Evolutionary conservation across 2,888 invertebrate species (phyloP).

Genomic region (Carterocephalus palaemon): DNA sequence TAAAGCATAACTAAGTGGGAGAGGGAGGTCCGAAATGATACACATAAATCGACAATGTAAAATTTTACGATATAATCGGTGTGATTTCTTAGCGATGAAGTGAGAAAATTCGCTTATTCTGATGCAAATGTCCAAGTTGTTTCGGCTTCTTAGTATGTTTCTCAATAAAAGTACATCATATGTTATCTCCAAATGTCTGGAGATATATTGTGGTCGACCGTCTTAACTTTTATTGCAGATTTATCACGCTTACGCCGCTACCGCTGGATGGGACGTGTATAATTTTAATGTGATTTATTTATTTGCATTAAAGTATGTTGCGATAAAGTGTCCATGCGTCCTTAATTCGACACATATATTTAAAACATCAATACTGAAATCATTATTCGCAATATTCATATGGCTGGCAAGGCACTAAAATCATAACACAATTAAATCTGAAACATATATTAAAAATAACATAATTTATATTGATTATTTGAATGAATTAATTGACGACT

Average conservation of each 20-base stretch:
- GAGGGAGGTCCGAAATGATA: constrained; percentile 46
- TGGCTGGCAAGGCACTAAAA: no score
- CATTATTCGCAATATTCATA: background rate
- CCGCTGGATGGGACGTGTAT: constrained; percentile 14
- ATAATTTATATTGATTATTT: no score
- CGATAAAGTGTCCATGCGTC: constrained; percentile 1
- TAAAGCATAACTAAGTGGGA: constrained; percentile 32
- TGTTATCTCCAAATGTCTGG: constrained; percentile 15
- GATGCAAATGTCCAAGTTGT: constrained; percentile 33
- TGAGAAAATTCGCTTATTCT: constrained; percentile 23
- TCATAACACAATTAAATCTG: no score
- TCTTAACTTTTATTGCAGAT: constrained; percentile 22
- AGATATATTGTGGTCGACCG: constrained; percentile 12
- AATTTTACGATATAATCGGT: constrained; percentile 60
- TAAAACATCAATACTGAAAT: background rate
- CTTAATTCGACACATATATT: background rate
- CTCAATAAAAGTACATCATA: constrained; percentile 26
- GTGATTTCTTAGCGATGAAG: constrained; percentile 29
- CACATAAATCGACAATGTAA: constrained; percentile 60
- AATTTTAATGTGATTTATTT: constrained; percentile 22
- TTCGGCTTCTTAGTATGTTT: constrained; percentile 40
- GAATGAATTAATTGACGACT: no score
- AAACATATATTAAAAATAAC: no score
- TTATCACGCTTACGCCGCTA: constrained; percentile 18
- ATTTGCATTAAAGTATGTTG: constrained; percentile 8